Base-by-base conservation (phyloP, 2,888 invertebrate genomes). In the Parnassius orleans region DNA sequence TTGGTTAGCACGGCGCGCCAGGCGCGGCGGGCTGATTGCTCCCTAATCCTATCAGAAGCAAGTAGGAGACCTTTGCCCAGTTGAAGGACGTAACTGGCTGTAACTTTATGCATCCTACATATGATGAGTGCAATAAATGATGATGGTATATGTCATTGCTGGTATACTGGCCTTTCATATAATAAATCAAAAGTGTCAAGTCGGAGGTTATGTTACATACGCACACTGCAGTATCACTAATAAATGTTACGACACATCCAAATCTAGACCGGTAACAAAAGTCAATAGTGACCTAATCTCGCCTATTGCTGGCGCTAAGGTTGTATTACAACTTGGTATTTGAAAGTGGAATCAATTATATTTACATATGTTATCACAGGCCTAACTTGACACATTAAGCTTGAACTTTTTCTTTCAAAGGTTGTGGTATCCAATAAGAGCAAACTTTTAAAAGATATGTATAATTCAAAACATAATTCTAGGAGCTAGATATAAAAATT, bases 201-300 rank as follows among this genome's bases (percentile, higher is more conserved):
- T 19, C 42, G 33, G 46, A 53, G 60, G 11, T 53, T 53, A 12
- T 42, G 43, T 54, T 54, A 48, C 44, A n/a, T 51, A 52, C 41
- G 44, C 50, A 55, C 54, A 33, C 50, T 48, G 10, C 2, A 19
- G 9, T 10, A n/a, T 50, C 11, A 53, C n/a, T 56, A 44, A 9
- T 11, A 48, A 57, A 65, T 42, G 60, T 64, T 65, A 53, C 51
- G 65, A 52, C 66, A 65, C 78, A 76, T 72, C 74, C 67, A 70
- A 78, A 81, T 76, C 71, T 78, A 76, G 77, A 76, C 66, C 69
- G 70, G 69, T 72, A 71, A 73, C 69, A 71, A 77, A 77, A 74
- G 69, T 72, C 69, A 61, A 63, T 65, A 61, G 60, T 69, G 71
- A 74, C 72, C 70, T 70, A 73, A 57, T 61, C 71, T 68, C 14